Conservation (phyloP, 1,140 invertebrate species). For the Drosophila kikkawai region DNA sequence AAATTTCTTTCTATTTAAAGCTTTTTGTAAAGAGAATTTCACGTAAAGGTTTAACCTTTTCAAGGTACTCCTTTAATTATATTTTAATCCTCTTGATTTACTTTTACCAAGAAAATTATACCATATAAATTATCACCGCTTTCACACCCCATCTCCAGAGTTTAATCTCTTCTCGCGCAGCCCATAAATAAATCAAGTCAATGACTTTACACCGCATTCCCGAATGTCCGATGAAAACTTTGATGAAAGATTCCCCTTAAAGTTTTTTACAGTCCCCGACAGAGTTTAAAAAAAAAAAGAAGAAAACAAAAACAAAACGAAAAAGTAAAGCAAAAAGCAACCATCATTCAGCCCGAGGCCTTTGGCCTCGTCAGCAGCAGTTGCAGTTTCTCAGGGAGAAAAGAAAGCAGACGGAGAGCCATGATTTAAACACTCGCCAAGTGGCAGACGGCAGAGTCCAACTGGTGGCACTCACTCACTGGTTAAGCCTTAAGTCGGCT, state of each 20-base stretch:
- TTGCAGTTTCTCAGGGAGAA: slow-evolving; percentile 20
- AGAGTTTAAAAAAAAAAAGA: not conserved
- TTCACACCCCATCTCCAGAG: not conserved
- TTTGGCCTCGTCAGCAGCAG: slow-evolving; percentile 48
- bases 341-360: slow-evolving; percentile 52
- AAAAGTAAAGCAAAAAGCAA: slow-evolving; percentile 9
- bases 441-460: slow-evolving; percentile 53
- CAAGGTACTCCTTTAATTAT: not conserved
- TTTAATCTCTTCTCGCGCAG: not conserved
- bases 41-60: not conserved
- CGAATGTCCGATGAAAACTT: slow-evolving; percentile 23
- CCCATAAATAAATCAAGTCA: slow-evolving; percentile 27
- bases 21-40: not conserved
- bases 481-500: slow-evolving; percentile 51
- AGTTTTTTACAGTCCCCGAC: slow-evolving; percentile 6
- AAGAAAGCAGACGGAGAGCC: slow-evolving; percentile 31
- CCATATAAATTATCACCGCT: not conserved
- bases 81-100: not conserved
- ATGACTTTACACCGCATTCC: slow-evolving; percentile 14
- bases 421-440: slow-evolving; percentile 57
- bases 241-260: slow-evolving; percentile 33
- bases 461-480: slow-evolving; percentile 63
- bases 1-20: not conserved
- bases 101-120: not conserved
- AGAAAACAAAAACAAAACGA: not conserved